Evolutionary conservation across 2,113 vertebrate species (phyloP).

Genomic region (Numenius arquata): DNA sequence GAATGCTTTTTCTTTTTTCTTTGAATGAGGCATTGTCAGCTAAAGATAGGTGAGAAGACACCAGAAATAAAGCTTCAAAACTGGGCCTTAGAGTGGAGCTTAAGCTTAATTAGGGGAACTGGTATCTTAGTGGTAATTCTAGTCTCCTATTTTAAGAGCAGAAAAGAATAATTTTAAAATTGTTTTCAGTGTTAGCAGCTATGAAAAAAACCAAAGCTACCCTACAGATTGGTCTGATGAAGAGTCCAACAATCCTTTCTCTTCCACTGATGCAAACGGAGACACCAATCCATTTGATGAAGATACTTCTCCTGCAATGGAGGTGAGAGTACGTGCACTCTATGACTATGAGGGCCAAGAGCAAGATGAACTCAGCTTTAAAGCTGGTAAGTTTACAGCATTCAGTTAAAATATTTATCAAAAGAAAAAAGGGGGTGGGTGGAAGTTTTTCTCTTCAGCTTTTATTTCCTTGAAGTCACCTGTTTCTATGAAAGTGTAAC

Average conservation of each 20-base stretch:
- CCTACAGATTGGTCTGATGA: slow-evolving; percentile 91
- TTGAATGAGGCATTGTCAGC: background rate
- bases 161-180: background rate
- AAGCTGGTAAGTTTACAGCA: slow-evolving; percentile 80
- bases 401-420: background rate
- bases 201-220: slow-evolving; percentile 82
- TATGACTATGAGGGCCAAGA: slow-evolving; percentile 98
- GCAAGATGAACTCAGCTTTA: slow-evolving; percentile 96
- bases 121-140: background rate
- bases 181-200: slow-evolving; percentile 80
- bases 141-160: background rate
- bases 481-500: background rate
- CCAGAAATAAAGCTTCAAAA: background rate
- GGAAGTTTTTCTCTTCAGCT: background rate
- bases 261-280: slow-evolving; percentile 81
- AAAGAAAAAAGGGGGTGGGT: background rate
- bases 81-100: background rate
- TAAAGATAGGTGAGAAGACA: background rate
- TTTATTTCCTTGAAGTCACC: background rate
- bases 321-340: slow-evolving; percentile 88
- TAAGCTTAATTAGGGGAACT: background rate
- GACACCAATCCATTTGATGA: slow-evolving; percentile 96
- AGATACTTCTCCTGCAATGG: slow-evolving; percentile 74
- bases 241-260: slow-evolving; percentile 90
- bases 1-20: background rate